Evolutionary conservation across 2,797 vertebrate genomes (phyloP).

Genomic region (Octomys mimax): DNA sequence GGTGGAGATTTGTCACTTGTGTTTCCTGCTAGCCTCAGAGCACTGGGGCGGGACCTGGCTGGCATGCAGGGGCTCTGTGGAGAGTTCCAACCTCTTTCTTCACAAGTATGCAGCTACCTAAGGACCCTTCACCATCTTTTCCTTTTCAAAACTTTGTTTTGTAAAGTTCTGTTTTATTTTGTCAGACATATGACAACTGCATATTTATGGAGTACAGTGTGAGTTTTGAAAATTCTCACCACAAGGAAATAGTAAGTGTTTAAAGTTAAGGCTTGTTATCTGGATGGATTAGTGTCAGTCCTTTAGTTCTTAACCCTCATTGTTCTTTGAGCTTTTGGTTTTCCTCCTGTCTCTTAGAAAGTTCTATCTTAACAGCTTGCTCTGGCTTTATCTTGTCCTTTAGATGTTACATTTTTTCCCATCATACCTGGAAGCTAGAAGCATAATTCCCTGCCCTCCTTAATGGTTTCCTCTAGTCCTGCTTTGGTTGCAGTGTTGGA

Average conservation of each 20-base stretch:
- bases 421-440: not conserved
- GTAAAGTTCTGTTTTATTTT: not conserved
- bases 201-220: not conserved
- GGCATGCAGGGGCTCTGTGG: fast-evolving
- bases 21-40: not conserved
- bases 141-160: not conserved
- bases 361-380: not conserved
- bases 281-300: not conserved
- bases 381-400: not conserved
- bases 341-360: not conserved
- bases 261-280: not conserved
- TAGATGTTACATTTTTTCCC: not conserved
- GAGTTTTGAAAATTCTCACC: not conserved
- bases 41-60: not conserved
- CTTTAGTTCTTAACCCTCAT: not conserved
- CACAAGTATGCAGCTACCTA: fast-evolving
- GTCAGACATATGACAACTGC: not conserved
- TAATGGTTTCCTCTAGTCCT: not conserved
- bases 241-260: not conserved
- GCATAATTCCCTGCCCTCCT: not conserved
- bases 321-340: not conserved
- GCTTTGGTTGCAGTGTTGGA: not conserved
- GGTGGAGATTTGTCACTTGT: not conserved
- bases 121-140: not conserved
- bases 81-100: not conserved